Base-by-base conservation (phyloP, 2,797 vertebrate genomes). In the Rhinogobio ventralis region DNA sequence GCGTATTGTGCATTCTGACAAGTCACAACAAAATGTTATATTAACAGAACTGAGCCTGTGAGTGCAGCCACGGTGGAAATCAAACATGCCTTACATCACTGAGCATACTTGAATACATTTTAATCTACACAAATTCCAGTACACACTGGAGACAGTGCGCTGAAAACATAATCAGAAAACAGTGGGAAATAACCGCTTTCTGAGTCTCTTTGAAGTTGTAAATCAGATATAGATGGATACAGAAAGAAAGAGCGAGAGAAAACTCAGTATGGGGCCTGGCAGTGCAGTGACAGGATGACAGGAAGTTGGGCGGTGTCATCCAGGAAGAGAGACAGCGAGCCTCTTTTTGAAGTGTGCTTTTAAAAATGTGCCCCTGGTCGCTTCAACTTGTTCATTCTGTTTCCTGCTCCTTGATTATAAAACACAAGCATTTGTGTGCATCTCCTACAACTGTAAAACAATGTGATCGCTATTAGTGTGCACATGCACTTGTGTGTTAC, bases 261-360 rank as follows among this genome's bases (percentile, higher is more conserved):
- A 75, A 33, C n/a, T 69, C 79, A 79, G 83, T 67, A 84, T 60
- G 79, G 72, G 45, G 64, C 68, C 71, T 73, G 60, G 71, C 39
- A 77, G 57, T 55, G 55, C 36, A 15, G 72, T 69, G 83, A 86
- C 83, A 67, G 60, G 55, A 76, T 81, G 67, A 79, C 75, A 90
- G 89, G 84, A 88, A 80, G 83, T 73, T 57, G 74, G 64, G 66
- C 14, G 60, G 82, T 85, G 76, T 86, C 73, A 83, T 23, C 64
- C 74, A 84, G 84, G 45, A 88, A 87, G 86, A 87, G 45, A 66
- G 75, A 84, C n/a, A 57, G 68, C 57, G 17, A 82, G 74, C 10
- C 10, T 69, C 83, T 67, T 81, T 86, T 87, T 86, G 68, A 87
- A 81, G 60, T 79, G 30, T 86, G 45, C 49, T 36, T 84, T 78